Evolutionary conservation across 2,113 vertebrate species (phyloP).

Genomic region (Fregetta grallaria): DNA sequence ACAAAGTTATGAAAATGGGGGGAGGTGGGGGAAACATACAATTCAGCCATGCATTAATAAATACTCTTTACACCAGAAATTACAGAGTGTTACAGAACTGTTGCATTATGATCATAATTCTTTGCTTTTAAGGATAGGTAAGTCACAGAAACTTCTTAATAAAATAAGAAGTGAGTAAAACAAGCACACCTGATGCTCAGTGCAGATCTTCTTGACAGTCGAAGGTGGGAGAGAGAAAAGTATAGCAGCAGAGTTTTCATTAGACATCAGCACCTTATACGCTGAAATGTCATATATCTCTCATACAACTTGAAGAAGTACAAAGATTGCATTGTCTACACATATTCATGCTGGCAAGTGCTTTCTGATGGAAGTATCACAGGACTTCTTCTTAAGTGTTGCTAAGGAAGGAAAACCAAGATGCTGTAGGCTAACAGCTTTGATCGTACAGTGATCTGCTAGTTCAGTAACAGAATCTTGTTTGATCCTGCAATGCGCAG

Average conservation of each 20-base stretch:
- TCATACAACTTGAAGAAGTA: background rate
- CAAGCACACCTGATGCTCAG: background rate
- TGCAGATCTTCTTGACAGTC: background rate
- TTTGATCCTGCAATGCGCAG: background rate
- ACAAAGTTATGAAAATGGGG: background rate
- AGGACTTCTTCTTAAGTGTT: background rate
- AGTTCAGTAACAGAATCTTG: background rate
- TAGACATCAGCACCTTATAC: background rate
- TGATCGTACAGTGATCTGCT: accelerated
- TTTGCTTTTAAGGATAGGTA: background rate
- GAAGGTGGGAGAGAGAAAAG: background rate
- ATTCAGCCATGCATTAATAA: background rate
- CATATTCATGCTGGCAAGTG: background rate
- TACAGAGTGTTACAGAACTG: background rate
- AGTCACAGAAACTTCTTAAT: background rate
- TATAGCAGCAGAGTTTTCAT: background rate
- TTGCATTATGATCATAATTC: background rate
- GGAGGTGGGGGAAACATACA: accelerated
- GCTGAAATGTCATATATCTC: background rate
- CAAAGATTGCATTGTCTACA: background rate
- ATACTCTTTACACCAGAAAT: background rate
- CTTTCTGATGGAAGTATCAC: background rate
- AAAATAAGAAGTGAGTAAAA: background rate
- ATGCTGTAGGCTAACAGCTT: background rate
- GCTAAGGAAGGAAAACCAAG: background rate